Percentiles rank a stretch among this genome's conserved stretches.
phyloP scores from a whole-genome alignment of 2,797 vertebrate species.

The Falco rusticolus region DNA sequence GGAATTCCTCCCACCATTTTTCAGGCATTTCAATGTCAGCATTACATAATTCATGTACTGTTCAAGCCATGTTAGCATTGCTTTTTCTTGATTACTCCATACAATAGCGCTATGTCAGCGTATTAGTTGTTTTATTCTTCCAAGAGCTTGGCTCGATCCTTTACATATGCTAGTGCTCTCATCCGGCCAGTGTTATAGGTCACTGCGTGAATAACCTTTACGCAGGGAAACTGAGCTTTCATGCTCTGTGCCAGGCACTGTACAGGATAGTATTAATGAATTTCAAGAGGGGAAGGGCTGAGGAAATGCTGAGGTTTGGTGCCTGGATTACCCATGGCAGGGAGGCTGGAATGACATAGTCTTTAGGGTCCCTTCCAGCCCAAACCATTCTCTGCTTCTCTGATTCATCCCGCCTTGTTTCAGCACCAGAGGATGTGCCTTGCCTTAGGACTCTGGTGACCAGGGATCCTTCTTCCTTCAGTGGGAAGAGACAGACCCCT shows the following conservation, averaged over 20 bases:
- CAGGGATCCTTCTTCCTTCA: not conserved
- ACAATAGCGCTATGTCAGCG: not conserved
- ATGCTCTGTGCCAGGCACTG: fast-evolving
- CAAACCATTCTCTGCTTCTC: not conserved
- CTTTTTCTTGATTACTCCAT: not conserved
- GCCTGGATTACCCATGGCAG: not conserved
- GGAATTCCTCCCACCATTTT: not conserved
- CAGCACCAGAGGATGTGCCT: not conserved
- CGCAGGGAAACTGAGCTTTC: not conserved
- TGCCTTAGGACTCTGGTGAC: not conserved
- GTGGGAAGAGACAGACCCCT: not conserved
- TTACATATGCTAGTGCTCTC: not conserved
- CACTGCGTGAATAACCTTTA: not conserved
- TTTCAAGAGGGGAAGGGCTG: not conserved
- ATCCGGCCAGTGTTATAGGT: not conserved
- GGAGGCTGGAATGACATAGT: not conserved
- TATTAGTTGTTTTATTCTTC: slow-evolving; percentile 40
- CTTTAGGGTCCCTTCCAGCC: not conserved
- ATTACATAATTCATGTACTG: not conserved
- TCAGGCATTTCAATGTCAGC: not conserved
- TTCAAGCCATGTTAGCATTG: not conserved
- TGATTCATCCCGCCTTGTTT: not conserved
- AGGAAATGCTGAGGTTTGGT: not conserved
- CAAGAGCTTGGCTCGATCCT: slow-evolving; percentile 1
- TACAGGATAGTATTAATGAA: not conserved